Evolutionary conservation across 2,113 vertebrate species (phyloP).

Genomic region (Macrotis lagotis): DNA sequence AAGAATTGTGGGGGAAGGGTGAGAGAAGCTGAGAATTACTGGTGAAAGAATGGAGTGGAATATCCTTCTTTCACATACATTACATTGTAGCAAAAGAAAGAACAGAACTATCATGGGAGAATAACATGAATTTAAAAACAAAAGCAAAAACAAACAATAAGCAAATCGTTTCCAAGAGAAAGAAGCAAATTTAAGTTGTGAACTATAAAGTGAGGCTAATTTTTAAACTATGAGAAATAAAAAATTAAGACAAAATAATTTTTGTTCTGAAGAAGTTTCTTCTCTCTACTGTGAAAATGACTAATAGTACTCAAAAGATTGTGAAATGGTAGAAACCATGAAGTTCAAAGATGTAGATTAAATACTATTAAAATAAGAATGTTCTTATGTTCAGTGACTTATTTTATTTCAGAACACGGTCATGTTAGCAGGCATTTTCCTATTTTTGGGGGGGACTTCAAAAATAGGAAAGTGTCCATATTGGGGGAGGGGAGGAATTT

Average conservation of each 20-base stretch:
- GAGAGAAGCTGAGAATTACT: background rate
- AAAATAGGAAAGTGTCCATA: background rate
- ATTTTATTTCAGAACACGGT: background rate
- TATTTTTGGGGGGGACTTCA: background rate
- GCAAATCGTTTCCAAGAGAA: background rate
- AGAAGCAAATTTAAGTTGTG: background rate
- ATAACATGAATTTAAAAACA: background rate
- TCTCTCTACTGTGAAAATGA: background rate
- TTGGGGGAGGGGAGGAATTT: rapidly evolving
- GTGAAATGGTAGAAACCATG: background rate
- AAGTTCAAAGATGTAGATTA: background rate
- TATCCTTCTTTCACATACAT: conserved; percentile 9
- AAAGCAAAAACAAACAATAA: background rate
- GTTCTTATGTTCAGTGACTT: background rate
- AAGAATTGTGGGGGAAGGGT: background rate
- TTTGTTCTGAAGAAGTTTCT: background rate
- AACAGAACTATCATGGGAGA: background rate
- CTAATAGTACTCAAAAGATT: background rate
- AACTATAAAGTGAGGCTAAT: background rate
- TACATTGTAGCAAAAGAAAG: background rate
- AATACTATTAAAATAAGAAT: background rate
- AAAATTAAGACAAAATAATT: background rate
- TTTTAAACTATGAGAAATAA: background rate
- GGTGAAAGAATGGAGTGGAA: background rate
- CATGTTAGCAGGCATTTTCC: background rate